Conservation (phyloP, 2,888 invertebrate genomes). For the Brachyptera risi region DNA sequence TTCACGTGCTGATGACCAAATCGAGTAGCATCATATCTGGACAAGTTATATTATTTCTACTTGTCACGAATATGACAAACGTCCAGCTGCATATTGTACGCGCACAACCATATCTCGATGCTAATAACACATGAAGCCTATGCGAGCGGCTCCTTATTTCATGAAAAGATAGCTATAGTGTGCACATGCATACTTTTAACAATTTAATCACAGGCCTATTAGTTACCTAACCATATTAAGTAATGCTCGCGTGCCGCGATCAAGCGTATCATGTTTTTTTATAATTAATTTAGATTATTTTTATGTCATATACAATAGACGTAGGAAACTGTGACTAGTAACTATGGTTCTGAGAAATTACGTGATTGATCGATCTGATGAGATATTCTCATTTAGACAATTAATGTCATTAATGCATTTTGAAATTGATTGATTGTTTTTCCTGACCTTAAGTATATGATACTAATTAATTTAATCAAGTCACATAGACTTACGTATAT, state of each 20-base stretch:
- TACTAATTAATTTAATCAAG: neutral
- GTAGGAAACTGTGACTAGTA: neutral
- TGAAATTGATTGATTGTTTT: neutral
- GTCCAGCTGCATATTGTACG: neutral
- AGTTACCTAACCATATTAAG: constrained; percentile 6
- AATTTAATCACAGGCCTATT: constrained; percentile 11
- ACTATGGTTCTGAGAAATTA: neutral
- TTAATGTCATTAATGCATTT: constrained; percentile 5
- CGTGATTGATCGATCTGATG: neutral
- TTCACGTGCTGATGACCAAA: too few species aligned
- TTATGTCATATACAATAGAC: neutral
- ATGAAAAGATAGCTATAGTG: neutral
- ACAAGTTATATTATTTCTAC: neutral
- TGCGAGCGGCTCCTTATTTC: neutral
- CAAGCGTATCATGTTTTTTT: neutral
- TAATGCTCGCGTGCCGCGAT: neutral
- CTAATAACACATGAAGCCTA: neutral
- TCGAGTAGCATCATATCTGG: too few species aligned
- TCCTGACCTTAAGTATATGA: neutral
- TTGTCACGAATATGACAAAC: neutral
- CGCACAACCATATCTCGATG: neutral
- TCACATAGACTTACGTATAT: neutral
- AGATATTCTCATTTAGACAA: neutral
- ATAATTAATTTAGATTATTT: neutral
- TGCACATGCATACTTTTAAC: constrained; percentile 10